Evolutionary conservation across 1,140 invertebrate genomes (phyloP), one percentile per base, ranked within the genome.

Genomic region (Drosophila littoralis): DNA sequence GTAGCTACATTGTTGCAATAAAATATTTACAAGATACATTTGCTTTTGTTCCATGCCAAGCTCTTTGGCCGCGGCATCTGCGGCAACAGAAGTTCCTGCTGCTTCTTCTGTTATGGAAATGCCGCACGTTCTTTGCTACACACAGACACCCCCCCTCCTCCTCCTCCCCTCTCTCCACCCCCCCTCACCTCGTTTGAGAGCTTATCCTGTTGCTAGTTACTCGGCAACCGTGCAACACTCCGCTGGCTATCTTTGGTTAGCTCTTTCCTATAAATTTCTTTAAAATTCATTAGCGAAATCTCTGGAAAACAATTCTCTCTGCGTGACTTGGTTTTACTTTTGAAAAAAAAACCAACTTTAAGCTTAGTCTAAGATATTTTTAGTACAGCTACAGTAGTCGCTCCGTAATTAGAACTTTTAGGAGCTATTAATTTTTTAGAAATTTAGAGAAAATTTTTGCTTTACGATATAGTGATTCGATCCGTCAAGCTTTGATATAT

Each of bases 11-110:
- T 79, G 83, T 86, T 75, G 79, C 83, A 88, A 86, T 86, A 77
- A 86, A 86, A 86, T 86, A 86, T 86, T 86, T 83, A 86, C 79
- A 86, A 75, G 71, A 79, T 79, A 79, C 82, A 86, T 86, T 86
- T 81, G 75, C 76, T 58, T 28, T 77, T 75, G 60, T 80, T 64
- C 71, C 72, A 78, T 73, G 51, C 64, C 51, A 70, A 76, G 65
- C 75, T 64, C 77, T 80, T 76, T 28, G 22, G 58, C 65, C 59
- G 52, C 76, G 65, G 81, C 81, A 78, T 68, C 81, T 81, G 66
- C 54, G 77, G 68, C 77, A 84, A 74, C 77, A 74, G 72, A 84
- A 68, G 54, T 75, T 67, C 59, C 72, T 58, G 40, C 75, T 58
- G 64, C 67, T 38, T 50, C 45, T 38, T 12, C 50, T 69, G 55